Evolutionary conservation across 2,888 invertebrate species (phyloP).

Genomic region (Harmothoe impar): DNA sequence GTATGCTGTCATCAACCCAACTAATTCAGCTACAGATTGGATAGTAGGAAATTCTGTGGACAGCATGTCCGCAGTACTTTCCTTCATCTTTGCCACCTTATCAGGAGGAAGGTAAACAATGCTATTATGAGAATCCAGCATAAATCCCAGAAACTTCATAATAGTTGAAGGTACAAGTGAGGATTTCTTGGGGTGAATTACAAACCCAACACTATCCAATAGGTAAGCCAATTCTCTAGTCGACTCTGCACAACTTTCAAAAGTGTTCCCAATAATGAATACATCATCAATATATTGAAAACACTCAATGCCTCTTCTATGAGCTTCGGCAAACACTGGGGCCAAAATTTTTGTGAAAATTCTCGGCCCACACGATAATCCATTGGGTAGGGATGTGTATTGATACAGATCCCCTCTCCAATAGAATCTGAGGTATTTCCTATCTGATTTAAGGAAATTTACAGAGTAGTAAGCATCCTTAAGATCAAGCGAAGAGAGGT

Average conservation of each 20-base stretch:
- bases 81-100: not conserved
- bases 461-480: constrained; percentile 42
- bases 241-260: not conserved
- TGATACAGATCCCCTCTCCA: not conserved
- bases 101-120: not conserved
- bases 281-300: constrained; percentile 11
- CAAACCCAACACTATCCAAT: not conserved
- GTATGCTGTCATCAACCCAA: constrained; percentile 27
- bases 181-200: not conserved
- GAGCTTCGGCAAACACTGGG: not conserved
- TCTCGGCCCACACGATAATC: not conserved
- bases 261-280: not conserved
- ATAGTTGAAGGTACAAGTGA: not conserved
- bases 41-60: not conserved
- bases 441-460: not conserved
- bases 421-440: not conserved
- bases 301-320: not conserved
- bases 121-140: not conserved
- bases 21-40: not conserved
- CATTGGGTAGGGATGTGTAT: not conserved
- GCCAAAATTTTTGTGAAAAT: constrained; percentile 2
- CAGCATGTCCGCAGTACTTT: not conserved
- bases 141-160: not conserved
- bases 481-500: not conserved
- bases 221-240: not conserved